Evolutionary conservation across 2,797 vertebrate genomes (phyloP), one percentile per base, ranked within the genome.

Genomic region (Allobates femoralis): DNA sequence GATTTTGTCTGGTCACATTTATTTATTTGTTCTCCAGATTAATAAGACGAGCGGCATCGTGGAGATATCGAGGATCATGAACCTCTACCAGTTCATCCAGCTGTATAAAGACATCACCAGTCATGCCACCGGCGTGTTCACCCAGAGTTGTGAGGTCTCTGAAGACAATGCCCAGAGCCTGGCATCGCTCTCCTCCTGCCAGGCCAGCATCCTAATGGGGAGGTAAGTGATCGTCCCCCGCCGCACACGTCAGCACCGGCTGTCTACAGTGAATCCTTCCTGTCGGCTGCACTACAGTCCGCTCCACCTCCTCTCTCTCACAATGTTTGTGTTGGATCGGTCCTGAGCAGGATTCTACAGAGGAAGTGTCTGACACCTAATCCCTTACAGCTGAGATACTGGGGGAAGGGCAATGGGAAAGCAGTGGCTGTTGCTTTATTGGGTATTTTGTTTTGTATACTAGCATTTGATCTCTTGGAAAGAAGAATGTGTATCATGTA

Each of bases 131-230:
- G 96, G 96, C 89, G 96, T 98, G 18, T 91, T 97, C 87, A 92
- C 95, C 53, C 92, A 92, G 83, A 90, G 69, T 30, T 85, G 89
- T 58, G 23, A 14, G 34, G 60, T 91, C 84, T 92, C 93, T 7
- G 95, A 95, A 91, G 96, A 93, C 74, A 90, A 95, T 10, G 94
- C 94, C 0, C 93, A 93, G 53, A 94, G 88, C 87, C 91, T 95
- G 55, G 92, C 94, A 6, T 94, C 96, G 84, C 90, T 94, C 51
- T 93, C 96, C 2, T 96, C 96, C 82, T 99, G 97, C 92, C 98
- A 98, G 92, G 97, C 97, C 93, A 99, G 97, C 94, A 94, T 99
- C 92, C 98, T 97, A 97, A 99, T 99, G 97, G 96, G 98, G 94
- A 97, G 97, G 98, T 99, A 91, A 46, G 90, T 73, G 18, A 14